phyloP scores from a whole-genome alignment of 2,888 invertebrate genomes.

The Ischnus inquisitorius region DNA sequence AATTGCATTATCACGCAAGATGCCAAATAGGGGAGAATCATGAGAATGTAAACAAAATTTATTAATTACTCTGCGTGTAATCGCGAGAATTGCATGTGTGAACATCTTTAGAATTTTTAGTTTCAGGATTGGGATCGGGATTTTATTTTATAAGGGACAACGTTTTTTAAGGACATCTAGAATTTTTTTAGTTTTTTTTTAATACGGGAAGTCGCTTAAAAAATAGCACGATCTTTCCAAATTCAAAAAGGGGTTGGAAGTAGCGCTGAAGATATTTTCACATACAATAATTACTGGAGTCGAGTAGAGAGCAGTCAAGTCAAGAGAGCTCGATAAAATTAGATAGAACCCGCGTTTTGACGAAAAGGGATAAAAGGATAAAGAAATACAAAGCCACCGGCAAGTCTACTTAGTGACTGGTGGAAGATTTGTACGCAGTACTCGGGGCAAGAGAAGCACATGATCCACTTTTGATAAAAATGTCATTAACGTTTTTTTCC shows the following conservation, averaged over 20 bases:
- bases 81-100: no score
- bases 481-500: no score
- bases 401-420: slow-evolving; percentile 16
- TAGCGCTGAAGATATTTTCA: no score
- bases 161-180: slow-evolving; percentile 5
- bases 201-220: no score
- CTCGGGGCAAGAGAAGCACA: background rate
- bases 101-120: no score
- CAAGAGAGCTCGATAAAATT: slow-evolving; percentile 7
- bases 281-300: background rate
- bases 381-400: background rate
- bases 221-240: no score
- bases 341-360: slow-evolving; percentile 13
- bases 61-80: background rate
- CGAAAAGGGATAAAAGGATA: background rate
- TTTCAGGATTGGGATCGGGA: no score
- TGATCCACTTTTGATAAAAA: slow-evolving; percentile 6
- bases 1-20: background rate
- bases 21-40: background rate
- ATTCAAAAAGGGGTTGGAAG: no score
- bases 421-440: slow-evolving; percentile 3
- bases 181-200: background rate
- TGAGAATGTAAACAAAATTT: background rate
- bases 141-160: slow-evolving; percentile 2
- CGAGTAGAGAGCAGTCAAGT: slow-evolving; percentile 1